Conservation (phyloP, 2,888 invertebrate genomes). For the Petrolisthes manimaculis region DNA sequence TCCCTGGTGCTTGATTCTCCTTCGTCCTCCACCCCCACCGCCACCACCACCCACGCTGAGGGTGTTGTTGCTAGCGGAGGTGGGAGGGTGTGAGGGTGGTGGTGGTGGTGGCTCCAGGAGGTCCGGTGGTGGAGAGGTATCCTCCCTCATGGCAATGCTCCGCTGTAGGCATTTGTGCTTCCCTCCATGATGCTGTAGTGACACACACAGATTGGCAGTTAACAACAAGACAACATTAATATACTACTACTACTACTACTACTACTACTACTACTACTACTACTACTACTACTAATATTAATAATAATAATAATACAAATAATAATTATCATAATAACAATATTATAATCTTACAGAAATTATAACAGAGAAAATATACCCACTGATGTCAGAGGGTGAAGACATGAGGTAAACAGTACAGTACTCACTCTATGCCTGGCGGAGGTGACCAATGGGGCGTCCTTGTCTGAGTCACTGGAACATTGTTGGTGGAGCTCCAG, state of each 20-base stretch:
- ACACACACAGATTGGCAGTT: no score
- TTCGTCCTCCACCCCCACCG: slow-evolving; percentile 38
- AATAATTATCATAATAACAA: no score
- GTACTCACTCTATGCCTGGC: slow-evolving; percentile 60
- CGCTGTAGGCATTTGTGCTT: slow-evolving; percentile 76
- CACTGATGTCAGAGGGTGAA: neutral
- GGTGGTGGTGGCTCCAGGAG: slow-evolving; percentile 52
- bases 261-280: no score
- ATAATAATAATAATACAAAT: no score
- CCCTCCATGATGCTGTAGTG: slow-evolving; percentile 53
- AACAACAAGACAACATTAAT: no score
- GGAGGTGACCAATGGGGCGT: slow-evolving; percentile 50
- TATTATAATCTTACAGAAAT: neutral
- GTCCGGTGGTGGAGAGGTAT: slow-evolving; percentile 74
- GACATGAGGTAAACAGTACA: neutral
- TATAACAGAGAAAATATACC: neutral
- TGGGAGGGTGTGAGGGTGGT: slow-evolving; percentile 35
- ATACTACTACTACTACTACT: no score
- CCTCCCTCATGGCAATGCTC: slow-evolving; percentile 91
- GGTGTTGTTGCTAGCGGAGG: slow-evolving; percentile 55
- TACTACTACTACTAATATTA: no score
- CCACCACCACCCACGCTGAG: slow-evolving; percentile 61
- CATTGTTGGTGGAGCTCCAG: slow-evolving; percentile 62
- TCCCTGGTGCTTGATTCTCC: slow-evolving; percentile 62
- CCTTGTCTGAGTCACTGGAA: slow-evolving; percentile 59